Evolutionary conservation across 2,113 vertebrate genomes (phyloP), one percentile per base, ranked within the genome.

Genomic region (Electrona antarctica): DNA sequence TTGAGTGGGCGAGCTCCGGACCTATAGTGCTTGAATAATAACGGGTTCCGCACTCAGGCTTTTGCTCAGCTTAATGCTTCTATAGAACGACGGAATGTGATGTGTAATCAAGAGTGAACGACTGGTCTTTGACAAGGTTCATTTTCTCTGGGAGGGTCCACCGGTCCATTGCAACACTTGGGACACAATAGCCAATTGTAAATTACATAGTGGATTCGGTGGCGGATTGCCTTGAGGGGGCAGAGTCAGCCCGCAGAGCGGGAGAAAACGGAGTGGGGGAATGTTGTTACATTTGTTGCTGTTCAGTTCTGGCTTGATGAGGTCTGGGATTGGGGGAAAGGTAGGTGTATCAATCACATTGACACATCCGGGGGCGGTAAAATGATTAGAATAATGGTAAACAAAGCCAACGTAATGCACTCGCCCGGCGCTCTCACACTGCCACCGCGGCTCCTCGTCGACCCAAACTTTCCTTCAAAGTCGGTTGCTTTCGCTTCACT

Each of bases 381-480:
- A 82, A 87, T 88, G 80, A 89, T 91, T 82, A 88, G 84, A 85
- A 87, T 89, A 88, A 91, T 81, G 68, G 77, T 80, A 84, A 87
- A 87, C 88, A 85, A 86, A 85, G 73, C 60, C 4, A 50, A 56
- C 78, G 86, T 78, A 66, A 76, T n/a, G 77, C 76, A 68, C 46
- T 1, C 7, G 54, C 11, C n/a, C 50, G n/a, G 8, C 47, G 9
- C 33, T 7, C 29, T 6, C 50, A n/a, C 21, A 7, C 50, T 7
- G 58, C 50, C 14, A 6, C 59, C 8, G 65, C 60, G 50, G 51
- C 57, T 47, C 65, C 78, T 70, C 48, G 15, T 48, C 14, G 28
- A n/a, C 64, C 46, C n/a, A 70, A 72, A 61, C 76, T 76, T 77
- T 70, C 59, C 57, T 21, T n/a, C 71, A 13, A 65, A 52, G 41